phyloP scores from a whole-genome alignment of 2,797 vertebrate genomes.

The Morelia viridis region DNA sequence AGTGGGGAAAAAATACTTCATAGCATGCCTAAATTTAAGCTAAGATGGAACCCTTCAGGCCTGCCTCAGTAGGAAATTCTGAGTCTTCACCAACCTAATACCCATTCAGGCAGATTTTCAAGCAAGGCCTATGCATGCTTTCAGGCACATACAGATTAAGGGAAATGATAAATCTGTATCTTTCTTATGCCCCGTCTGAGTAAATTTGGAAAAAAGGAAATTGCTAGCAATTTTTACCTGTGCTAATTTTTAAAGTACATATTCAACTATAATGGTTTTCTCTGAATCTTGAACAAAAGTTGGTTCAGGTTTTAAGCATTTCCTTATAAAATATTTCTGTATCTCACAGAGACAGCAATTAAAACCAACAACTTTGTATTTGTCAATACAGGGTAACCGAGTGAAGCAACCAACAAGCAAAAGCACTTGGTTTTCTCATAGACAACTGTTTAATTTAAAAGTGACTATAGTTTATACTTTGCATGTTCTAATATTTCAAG shows the following conservation, averaged over 20 bases:
- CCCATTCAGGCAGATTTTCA: neutral
- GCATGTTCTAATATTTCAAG: conserved; percentile 7
- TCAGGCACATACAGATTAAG: neutral
- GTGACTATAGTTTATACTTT: neutral
- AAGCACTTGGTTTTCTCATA: neutral
- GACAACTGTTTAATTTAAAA: neutral
- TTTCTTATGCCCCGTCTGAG: too few species aligned
- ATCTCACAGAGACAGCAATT: neutral
- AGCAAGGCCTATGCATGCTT: neutral
- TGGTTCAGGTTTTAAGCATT: neutral
- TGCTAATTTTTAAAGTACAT: neutral
- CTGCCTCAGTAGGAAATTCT: neutral
- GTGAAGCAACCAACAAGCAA: neutral
- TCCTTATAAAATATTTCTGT: neutral
- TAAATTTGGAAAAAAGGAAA: neutral
- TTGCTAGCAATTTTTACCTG: neutral
- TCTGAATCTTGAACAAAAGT: neutral
- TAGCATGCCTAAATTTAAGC: neutral
- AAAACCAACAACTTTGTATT: accelerated
- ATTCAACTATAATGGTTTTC: neutral
- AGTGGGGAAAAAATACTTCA: neutral
- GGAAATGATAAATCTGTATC: neutral
- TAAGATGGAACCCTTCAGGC: neutral
- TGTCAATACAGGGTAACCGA: conserved; percentile 6
- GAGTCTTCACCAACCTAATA: neutral